Evolutionary conservation across 2,888 invertebrate species (phyloP), one percentile per base, ranked within the genome.

Genomic region (Latheticus oryzae): DNA sequence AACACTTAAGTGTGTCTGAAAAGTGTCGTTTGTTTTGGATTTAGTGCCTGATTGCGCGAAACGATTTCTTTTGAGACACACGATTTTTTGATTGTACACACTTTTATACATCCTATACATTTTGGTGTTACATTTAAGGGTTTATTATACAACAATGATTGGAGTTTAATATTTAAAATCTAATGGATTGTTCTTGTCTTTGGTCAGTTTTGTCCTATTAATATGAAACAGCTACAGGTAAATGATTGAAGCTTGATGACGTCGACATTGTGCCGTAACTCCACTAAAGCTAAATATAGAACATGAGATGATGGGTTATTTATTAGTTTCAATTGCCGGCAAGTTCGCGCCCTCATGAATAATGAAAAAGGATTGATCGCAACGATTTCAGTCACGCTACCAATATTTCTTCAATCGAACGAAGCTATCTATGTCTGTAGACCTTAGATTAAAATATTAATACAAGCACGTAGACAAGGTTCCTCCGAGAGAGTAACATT

Each of bases 121-220:
- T 51, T 50, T 58, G 58, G 58, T 58, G 53, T 58, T 58, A 58
- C 58, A 58, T 53, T 58, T 19, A 42, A 30, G 58, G 45, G 21
- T 38, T 45, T 30, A 38, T 43, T 37, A 47, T 58, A 48, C 53
- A 58, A 52, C 52, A 57, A 58, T 43, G 42, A 57, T 57, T 58
- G 24, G 48, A 55, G 42, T 52, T 26, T 52, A 42, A 40, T 42
- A 9, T 35, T 50, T 24, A 32, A 33, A 8, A 4, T 19, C 15
- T 54, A 54, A 28, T 52, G 53, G 53, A 58, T 58, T 58, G 53
- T 58, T 58, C 24, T 47, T 30, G 26, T 37, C 24, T 48, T n/a
- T 58, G 58, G 58, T 58, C 58, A 33, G 15, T 53, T 56, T 56
- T 17, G 5, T 30, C 11, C 16, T 30, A 47, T 13, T 35, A 30